Evolutionary conservation across 1,140 invertebrate genomes (phyloP), one percentile per base, ranked within the genome.

Genomic region (Uloborus diversus): DNA sequence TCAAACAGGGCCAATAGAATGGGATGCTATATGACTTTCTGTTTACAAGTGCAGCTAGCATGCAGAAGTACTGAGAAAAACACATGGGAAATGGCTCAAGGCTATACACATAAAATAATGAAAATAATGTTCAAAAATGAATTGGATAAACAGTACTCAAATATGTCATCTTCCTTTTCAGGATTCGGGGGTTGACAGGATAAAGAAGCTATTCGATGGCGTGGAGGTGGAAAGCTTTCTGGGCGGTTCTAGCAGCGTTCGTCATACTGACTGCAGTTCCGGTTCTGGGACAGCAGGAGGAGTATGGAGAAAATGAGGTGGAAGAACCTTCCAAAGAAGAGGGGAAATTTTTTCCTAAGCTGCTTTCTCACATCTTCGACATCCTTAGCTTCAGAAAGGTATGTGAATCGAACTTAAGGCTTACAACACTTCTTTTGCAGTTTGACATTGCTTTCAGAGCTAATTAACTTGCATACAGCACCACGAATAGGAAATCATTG

Each of bases 361-460:
- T 82, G 25, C 69, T 80, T 4, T 79, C 81, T 1, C 66, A 80
- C 35, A 80, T 82, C 53, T 82, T 82, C 23, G 70, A 79, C 35
- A 75, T 80, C 37, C 53, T 83, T 2, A 81, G 81, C 49, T 64
- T 83, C 17, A 65, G 76, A 32, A 79, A 79, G 56, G 76, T 79
- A 62, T 66, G 61, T 35, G n/a, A n/a, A n/a, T n/a, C n/a, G n/a
- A n/a, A n/a, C n/a, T n/a, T n/a, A n/a, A n/a, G n/a, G n/a, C n/a
- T n/a, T n/a, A n/a, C n/a, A n/a, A n/a, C n/a, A n/a, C n/a, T n/a
- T n/a, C n/a, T n/a, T n/a, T n/a, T n/a, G n/a, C n/a, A n/a, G n/a
- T n/a, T n/a, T n/a, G n/a, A n/a, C n/a, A n/a, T n/a, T n/a, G n/a
- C n/a, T n/a, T n/a, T n/a, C n/a, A n/a, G n/a, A n/a, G n/a, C n/a